Percentiles rank a stretch among this genome's conserved stretches.
Conservation (phyloP, 2,888 invertebrate genomes). For the Chrysolina haemoptera region DNA sequence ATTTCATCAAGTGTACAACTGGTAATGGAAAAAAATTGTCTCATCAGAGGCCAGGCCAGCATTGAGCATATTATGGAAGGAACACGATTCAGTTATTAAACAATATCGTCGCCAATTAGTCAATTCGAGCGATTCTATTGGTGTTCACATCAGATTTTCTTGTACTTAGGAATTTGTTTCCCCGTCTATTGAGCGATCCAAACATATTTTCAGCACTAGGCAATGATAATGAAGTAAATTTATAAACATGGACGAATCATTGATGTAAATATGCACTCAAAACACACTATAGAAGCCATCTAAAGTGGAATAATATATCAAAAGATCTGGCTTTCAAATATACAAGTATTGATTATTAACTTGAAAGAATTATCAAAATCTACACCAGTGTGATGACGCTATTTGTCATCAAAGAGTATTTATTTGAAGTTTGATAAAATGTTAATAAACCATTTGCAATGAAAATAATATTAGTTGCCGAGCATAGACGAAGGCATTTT, state of each 20-base stretch:
- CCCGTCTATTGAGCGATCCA: no score
- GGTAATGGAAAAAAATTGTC: no score
- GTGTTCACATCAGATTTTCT: no score
- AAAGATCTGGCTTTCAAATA: neutral
- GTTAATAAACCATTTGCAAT: neutral
- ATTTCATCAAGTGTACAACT: no score
- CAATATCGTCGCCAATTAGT: no score
- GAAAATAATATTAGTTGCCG: slow-evolving; percentile 6
- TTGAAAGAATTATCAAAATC: slow-evolving; percentile 5
- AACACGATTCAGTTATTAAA: no score
- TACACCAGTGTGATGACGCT: neutral
- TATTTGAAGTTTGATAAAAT: slow-evolving; percentile 8
- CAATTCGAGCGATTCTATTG: no score
- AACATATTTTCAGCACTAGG: neutral
- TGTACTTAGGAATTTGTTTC: no score
- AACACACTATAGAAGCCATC: neutral
- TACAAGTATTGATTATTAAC: neutral
- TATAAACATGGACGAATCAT: neutral
- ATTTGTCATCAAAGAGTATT: neutral
- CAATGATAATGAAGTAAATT: neutral
- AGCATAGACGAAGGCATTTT: neutral
- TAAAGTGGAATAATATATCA: neutral
- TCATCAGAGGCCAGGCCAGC: no score
- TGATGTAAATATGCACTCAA: neutral
- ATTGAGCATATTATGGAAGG: no score